These are phyloP conservation scores for Leptopilina drosophilae DNA, from an alignment of 2,888 invertebrate genomes.

Conservation along the genomic window DNA sequence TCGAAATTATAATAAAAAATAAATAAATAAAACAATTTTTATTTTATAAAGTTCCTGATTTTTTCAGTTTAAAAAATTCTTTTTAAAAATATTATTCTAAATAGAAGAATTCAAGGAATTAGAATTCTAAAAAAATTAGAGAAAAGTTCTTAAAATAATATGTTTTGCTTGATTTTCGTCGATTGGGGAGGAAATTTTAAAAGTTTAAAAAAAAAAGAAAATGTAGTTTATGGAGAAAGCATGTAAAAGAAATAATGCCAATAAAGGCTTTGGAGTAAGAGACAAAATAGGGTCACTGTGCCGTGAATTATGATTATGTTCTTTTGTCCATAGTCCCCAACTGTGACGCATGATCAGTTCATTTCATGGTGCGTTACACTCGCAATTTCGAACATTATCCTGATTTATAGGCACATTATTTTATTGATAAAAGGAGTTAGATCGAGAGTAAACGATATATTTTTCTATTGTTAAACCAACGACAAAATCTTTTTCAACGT, in stretches of 20 bases:
- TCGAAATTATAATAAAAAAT: too few species aligned
- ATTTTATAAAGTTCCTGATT: too few species aligned
- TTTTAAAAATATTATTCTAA: too few species aligned
- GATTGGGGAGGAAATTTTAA: too few species aligned
- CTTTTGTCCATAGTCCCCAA: conserved; percentile 39
- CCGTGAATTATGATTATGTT: conserved; percentile 59
- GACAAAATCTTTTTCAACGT: too few species aligned
- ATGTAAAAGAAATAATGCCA: conserved; percentile 11
- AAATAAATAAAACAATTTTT: too few species aligned
- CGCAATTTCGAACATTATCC: conserved; percentile 60
- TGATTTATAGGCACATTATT: conserved; percentile 66
- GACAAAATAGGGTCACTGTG: conserved; percentile 6
- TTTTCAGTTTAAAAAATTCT: too few species aligned
- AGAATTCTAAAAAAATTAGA: too few species aligned
- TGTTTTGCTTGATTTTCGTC: too few species aligned
- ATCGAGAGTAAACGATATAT: conserved; percentile 47
- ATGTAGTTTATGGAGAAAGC: conserved; percentile 11
- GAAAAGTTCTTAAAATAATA: too few species aligned
- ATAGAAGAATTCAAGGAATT: too few species aligned
- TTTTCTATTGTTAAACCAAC: conserved; percentile 6
- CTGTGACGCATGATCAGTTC: conserved; percentile 61
- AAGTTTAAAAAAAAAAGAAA: background rate
- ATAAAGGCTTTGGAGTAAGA: background rate
- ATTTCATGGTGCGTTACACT: conserved; percentile 67
- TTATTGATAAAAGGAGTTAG: conserved; percentile 26